Conservation (phyloP, 2,888 invertebrate genomes). For the Euplagia quadripunctaria region DNA sequence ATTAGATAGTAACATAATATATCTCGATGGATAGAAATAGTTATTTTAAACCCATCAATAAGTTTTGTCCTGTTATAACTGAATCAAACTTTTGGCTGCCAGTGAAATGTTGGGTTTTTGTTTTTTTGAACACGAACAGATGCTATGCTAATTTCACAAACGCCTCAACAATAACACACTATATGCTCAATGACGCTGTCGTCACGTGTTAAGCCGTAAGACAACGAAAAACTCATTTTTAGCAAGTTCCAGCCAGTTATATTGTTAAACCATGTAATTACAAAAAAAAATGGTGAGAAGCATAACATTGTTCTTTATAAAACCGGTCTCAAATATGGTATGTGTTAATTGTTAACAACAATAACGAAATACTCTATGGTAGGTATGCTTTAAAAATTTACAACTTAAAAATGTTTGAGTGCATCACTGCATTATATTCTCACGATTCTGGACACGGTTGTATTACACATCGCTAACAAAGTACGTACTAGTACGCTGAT, state of each 20-base stretch:
- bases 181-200: slow-evolving; percentile 9
- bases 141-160: slow-evolving; percentile 2
- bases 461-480: slow-evolving; percentile 42
- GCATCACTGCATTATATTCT: slow-evolving; percentile 57
- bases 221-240: slow-evolving; percentile 6
- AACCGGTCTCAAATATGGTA: slow-evolving; percentile 51
- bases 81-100: not conserved
- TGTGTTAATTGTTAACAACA: slow-evolving; percentile 55
- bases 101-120: not conserved
- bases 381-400: slow-evolving; percentile 51
- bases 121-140: slow-evolving; percentile 1
- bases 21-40: not conserved
- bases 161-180: slow-evolving; percentile 6
- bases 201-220: slow-evolving; percentile 22
- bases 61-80: not conserved
- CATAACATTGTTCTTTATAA: slow-evolving; percentile 38
- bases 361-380: slow-evolving; percentile 50
- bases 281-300: slow-evolving; percentile 39
- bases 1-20: too few relatives aligned
- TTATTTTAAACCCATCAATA: not conserved
- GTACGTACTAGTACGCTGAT: slow-evolving; percentile 41
- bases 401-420: slow-evolving; percentile 44
- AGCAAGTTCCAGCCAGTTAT: slow-evolving; percentile 17
- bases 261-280: slow-evolving; percentile 33
- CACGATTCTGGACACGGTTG: slow-evolving; percentile 55